Percentiles rank a stretch among this genome's conserved stretches.
phyloP scores from a whole-genome alignment of 2,797 vertebrate genomes.

The Gephyroberyx darwinii region DNA sequence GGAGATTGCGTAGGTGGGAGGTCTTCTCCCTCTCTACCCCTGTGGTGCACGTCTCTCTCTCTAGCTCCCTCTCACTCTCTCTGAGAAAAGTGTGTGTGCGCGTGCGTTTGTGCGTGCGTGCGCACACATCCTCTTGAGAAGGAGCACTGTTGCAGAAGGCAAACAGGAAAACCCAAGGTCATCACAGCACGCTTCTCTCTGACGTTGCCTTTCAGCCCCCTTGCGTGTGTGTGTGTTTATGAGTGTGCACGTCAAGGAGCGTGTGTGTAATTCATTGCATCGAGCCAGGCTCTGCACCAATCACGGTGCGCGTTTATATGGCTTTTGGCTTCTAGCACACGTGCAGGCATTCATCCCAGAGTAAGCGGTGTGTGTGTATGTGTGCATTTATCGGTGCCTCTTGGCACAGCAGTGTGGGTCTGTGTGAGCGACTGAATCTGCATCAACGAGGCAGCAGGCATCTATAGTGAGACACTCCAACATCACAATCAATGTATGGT shows the following conservation, averaged over 20 bases:
- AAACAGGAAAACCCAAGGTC: slow-evolving; percentile 82
- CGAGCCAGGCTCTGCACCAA: slow-evolving; percentile 74
- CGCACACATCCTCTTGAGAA: slow-evolving; percentile 56
- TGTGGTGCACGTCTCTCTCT: slow-evolving; percentile 39
- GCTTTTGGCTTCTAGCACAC: slow-evolving; percentile 70
- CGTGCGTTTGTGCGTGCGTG: slow-evolving; percentile 50
- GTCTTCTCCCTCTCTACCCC: slow-evolving; percentile 60
- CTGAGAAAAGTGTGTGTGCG: slow-evolving; percentile 10
- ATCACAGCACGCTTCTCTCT: slow-evolving; percentile 69
- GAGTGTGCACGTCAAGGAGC: slow-evolving; percentile 40
- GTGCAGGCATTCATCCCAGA: slow-evolving; percentile 72
- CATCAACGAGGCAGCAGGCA: slow-evolving; percentile 65
- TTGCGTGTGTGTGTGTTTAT: slow-evolving; percentile 33
- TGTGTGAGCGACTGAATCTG: slow-evolving; percentile 67
- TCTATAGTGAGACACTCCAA: slow-evolving; percentile 61
- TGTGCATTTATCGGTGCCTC: slow-evolving; percentile 51
- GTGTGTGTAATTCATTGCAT: slow-evolving; percentile 64
- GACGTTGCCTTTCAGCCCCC: slow-evolving; percentile 62
- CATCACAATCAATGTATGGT: slow-evolving; percentile 84
- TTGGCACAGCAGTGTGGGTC: slow-evolving; percentile 59
- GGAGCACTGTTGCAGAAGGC: slow-evolving; percentile 63
- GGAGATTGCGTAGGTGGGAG: slow-evolving; percentile 66
- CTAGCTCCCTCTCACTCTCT: slow-evolving; percentile 24
- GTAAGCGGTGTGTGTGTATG: slow-evolving; percentile 46
- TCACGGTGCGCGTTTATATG: slow-evolving; percentile 65